Percentiles rank a stretch among this genome's conserved stretches.
phyloP scores from a whole-genome alignment of 2,797 vertebrate genomes.

The Chelonia mydas region DNA sequence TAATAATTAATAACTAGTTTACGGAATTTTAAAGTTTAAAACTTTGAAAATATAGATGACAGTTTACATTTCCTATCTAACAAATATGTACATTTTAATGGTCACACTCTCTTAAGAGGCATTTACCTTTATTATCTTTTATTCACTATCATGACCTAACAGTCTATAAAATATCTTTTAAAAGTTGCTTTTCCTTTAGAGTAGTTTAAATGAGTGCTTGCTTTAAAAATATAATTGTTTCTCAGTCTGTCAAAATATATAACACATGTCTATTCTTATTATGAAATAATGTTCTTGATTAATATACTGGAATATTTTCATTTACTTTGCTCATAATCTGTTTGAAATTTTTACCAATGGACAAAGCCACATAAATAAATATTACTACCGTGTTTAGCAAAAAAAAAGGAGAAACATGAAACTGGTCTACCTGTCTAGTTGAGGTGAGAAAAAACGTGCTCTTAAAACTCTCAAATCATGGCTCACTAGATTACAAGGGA shows the following conservation, averaged over 20 bases:
- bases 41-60: not conserved
- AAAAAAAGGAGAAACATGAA: not conserved
- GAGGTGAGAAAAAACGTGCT: not conserved
- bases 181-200: not conserved
- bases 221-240: not conserved
- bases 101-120: not conserved
- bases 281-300: not conserved
- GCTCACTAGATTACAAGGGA: not conserved
- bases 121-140: not conserved
- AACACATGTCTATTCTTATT: not conserved
- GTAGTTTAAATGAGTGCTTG: not conserved
- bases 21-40: not conserved
- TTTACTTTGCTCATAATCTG: not conserved
- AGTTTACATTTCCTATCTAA: not conserved
- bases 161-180: not conserved
- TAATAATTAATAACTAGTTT: not conserved
- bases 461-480: not conserved
- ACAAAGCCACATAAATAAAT: not conserved
- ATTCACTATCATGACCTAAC: not conserved
- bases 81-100: not conserved
- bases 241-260: too few species aligned
- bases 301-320: not conserved
- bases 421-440: not conserved
- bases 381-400: not conserved
- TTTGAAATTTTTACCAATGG: not conserved